These are phyloP conservation scores for Phylloscopus trochilus DNA, from an alignment of 2,113 vertebrate species.

Conservation along the genomic window DNA sequence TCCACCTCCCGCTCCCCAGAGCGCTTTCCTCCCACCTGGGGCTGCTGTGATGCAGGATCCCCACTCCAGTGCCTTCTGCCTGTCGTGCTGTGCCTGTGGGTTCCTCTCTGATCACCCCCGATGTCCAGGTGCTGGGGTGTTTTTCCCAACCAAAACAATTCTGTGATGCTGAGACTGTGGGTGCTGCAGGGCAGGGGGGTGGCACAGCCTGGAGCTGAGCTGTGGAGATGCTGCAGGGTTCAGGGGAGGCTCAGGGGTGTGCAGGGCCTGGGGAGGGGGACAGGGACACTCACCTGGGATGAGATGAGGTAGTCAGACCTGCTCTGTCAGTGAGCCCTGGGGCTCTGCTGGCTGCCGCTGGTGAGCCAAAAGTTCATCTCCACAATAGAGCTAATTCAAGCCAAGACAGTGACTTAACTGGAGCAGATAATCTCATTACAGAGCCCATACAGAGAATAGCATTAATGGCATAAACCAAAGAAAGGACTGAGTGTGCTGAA, in stretches of 20 bases:
- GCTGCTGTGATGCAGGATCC: not conserved
- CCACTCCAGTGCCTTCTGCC: not conserved
- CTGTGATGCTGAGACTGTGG: not conserved
- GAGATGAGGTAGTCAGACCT: not conserved
- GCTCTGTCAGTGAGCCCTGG: not conserved
- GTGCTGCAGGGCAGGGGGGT: not conserved
- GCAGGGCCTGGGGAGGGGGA: not conserved
- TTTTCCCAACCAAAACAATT: not conserved
- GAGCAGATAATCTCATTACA: conserved; percentile 54
- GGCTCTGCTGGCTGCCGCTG: not conserved
- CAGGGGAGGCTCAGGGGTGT: not conserved
- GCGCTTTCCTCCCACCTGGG: not conserved
- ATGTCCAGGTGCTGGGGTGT: rapidly evolving
- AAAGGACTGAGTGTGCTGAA: not conserved
- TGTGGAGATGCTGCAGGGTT: not conserved
- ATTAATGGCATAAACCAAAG: conserved; percentile 6
- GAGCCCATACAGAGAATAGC: conserved; percentile 20
- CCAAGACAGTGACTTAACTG: conserved; percentile 36
- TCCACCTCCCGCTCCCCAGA: rapidly evolving
- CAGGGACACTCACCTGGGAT: not conserved
- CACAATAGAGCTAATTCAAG: conserved; percentile 54
- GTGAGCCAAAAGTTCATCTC: conserved; percentile 30
- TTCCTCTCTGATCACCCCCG: rapidly evolving
- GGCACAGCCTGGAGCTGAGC: not conserved
- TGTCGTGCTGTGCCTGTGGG: not conserved